These are phyloP conservation scores for Varecia variegata DNA, from an alignment of 2,797 vertebrate genomes.

Conservation along the genomic window DNA sequence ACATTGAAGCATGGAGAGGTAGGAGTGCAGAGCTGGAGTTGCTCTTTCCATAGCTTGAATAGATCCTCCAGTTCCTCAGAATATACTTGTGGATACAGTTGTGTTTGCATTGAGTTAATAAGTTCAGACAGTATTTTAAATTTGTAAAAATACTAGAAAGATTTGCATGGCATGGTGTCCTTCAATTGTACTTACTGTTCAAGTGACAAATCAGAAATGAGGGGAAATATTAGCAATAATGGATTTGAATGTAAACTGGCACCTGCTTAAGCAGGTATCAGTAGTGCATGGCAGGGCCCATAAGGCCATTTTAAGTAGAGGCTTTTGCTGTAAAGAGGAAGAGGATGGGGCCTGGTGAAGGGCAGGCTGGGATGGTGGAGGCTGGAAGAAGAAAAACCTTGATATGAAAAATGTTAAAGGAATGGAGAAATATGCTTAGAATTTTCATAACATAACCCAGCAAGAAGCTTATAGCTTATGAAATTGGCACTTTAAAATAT, in stretches of 20 bases:
- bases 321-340: not conserved
- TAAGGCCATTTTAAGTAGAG: not conserved
- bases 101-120: constrained; percentile 26
- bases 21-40: constrained; percentile 21
- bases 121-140: constrained; percentile 11
- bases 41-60: constrained; percentile 3
- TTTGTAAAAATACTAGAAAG: constrained; percentile 25
- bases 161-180: not conserved
- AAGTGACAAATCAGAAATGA: constrained; percentile 27
- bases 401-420: not conserved
- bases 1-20: not conserved
- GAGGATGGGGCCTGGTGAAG: not conserved
- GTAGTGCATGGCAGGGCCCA: not conserved
- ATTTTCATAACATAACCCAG: not conserved
- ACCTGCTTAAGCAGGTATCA: not conserved
- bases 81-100: not conserved
- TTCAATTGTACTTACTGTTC: constrained; percentile 41
- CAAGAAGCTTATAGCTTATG: not conserved
- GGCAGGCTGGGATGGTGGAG: not conserved
- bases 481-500: not conserved
- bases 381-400: not conserved
- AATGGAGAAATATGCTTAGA: not conserved
- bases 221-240: not conserved
- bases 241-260: not conserved
- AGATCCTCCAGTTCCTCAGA: constrained; percentile 27